A percentile compares a stretch with the other conserved stretches of the same genome.
Conservation (phyloP, 53 echinoderm and acorn worm genomes). For the Astropecten irregularis region DNA sequence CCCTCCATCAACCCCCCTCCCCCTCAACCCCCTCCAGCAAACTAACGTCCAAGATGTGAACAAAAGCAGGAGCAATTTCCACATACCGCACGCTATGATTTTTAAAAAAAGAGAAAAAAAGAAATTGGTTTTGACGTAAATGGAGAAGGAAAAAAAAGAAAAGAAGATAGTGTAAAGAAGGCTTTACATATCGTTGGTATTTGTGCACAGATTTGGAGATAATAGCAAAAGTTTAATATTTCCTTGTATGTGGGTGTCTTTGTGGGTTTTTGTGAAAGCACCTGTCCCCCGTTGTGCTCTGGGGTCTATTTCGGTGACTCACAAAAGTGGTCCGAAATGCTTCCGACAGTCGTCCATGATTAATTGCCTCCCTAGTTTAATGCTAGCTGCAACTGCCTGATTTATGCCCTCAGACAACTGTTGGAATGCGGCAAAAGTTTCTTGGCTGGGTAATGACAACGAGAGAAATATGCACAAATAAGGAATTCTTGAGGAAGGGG, state of each 20-base stretch:
- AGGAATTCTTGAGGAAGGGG: not conserved
- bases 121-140: not conserved
- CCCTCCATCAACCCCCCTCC: too few species aligned
- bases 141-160: too few species aligned
- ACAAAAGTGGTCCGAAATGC: slow-evolving; percentile 32
- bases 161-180: too few species aligned
- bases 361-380: slow-evolving; percentile 18
- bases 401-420: slow-evolving; percentile 18
- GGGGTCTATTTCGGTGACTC: slow-evolving; percentile 45
- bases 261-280: not conserved
- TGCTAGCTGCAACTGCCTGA: not conserved
- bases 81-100: not conserved
- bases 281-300: slow-evolving; percentile 22
- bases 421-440: slow-evolving; percentile 45
- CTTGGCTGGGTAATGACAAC: too few species aligned
- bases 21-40: too few species aligned
- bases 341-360: slow-evolving; percentile 44
- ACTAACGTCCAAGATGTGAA: slow-evolving; percentile 1
- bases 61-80: not conserved
- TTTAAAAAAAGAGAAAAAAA: not conserved
- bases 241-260: not conserved
- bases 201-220: too few species aligned
- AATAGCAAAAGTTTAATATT: too few species aligned
- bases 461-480: slow-evolving; percentile 4
- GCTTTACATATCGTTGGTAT: too few species aligned